phyloP scores from a whole-genome alignment of 1,140 invertebrate species.

The Hetaerina americana region DNA sequence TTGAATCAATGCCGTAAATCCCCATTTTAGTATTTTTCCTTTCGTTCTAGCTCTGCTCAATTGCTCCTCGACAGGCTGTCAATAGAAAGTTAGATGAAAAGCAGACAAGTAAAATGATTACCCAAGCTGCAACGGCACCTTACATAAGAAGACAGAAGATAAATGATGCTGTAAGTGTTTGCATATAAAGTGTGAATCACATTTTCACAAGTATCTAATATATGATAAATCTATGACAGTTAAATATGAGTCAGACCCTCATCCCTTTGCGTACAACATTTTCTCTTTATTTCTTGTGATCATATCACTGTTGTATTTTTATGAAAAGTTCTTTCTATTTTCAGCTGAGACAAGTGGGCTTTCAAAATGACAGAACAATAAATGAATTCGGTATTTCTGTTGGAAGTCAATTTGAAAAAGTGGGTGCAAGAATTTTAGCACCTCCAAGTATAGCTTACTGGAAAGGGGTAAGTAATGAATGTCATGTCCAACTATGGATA shows the following conservation, averaged over 20 bases:
- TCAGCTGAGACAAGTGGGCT: slow-evolving; percentile 25
- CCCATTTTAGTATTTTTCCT: slow-evolving; percentile 10
- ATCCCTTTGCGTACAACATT: no score
- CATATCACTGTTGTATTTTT: background rate
- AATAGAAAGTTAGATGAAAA: slow-evolving; percentile 36
- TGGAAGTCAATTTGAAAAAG: slow-evolving; percentile 33
- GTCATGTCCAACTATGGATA: no score
- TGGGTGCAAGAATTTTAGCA: slow-evolving; percentile 39
- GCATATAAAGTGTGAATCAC: background rate
- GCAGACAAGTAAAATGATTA: slow-evolving; percentile 52
- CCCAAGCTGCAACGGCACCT: slow-evolving; percentile 43
- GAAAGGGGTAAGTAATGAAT: background rate
- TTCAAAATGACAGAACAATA: slow-evolving; percentile 34
- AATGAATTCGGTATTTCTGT: slow-evolving; percentile 45
- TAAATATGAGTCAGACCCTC: no score
- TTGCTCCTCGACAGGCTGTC: slow-evolving; percentile 44
- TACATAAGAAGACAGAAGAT: slow-evolving; percentile 46
- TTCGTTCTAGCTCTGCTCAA: slow-evolving; percentile 35
- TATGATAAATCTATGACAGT: background rate
- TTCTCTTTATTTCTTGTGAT: no score
- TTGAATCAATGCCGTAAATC: background rate
- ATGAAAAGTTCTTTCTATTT: slow-evolving; percentile 9
- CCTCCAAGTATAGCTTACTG: slow-evolving; percentile 32
- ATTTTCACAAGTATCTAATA: background rate
- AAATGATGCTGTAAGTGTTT: slow-evolving; percentile 33